Conservation (phyloP, 2,888 invertebrate genomes). For the Synanthedon formicaeformis region DNA sequence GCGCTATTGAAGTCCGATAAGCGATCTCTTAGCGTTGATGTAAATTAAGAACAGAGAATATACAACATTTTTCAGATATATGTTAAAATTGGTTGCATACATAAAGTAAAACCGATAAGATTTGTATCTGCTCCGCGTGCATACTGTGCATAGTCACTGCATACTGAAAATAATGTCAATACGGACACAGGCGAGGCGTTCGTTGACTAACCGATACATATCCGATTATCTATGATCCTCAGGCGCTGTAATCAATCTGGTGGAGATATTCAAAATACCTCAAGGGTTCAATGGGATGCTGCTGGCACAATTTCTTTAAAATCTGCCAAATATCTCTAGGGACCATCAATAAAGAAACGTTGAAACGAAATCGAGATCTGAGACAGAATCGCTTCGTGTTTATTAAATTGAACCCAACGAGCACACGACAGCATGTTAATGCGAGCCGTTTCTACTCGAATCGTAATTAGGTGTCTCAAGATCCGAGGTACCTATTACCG, state of each 20-base stretch:
- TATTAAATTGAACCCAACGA: slow-evolving; percentile 12
- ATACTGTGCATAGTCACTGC: slow-evolving; percentile 28
- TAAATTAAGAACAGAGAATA: slow-evolving; percentile 14
- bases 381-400: slow-evolving; percentile 14
- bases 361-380: slow-evolving; percentile 1
- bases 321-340: not conserved
- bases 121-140: slow-evolving; percentile 22
- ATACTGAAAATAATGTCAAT: slow-evolving; percentile 37
- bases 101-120: slow-evolving; percentile 27
- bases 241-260: not conserved
- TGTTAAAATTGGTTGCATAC: slow-evolving; percentile 39
- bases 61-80: slow-evolving; percentile 22
- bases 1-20: slow-evolving; percentile 6
- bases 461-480: slow-evolving; percentile 47
- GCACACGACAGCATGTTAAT: slow-evolving; percentile 13
- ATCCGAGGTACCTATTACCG: slow-evolving; percentile 42
- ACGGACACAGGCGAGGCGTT: slow-evolving; percentile 9
- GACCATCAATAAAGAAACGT: not conserved
- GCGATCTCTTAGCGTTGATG: slow-evolving; percentile 4
- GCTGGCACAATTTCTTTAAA: too few species aligned
- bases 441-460: slow-evolving; percentile 22
- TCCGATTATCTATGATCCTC: not conserved
- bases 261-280: not conserved
- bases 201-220: not conserved
- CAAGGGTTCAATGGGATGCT: not conserved